These are phyloP conservation scores for Drosophila neocordata DNA, from an alignment of 1,140 invertebrate genomes.

Conservation along the genomic window DNA sequence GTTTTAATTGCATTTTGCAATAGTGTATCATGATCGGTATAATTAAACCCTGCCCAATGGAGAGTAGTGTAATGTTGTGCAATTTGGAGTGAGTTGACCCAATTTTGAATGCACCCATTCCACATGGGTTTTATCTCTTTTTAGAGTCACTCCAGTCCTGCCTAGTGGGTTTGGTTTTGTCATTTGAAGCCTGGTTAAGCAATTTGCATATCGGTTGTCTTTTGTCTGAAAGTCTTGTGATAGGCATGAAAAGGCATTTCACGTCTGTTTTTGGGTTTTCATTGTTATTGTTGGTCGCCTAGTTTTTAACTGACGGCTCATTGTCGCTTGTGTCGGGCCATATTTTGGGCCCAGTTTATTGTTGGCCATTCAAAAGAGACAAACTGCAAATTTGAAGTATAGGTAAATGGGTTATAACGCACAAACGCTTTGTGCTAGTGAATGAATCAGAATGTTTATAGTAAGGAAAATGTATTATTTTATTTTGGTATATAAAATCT, in stretches of 20 bases:
- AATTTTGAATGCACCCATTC: constrained; percentile 46
- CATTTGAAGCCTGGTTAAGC: constrained; percentile 61
- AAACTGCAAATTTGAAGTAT: constrained; percentile 15
- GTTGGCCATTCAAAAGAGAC: constrained; percentile 40
- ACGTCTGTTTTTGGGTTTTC: constrained; percentile 49
- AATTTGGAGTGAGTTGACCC: constrained; percentile 39
- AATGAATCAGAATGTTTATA: constrained; percentile 22
- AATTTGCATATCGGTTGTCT: constrained; percentile 73
- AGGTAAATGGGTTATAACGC: no score
- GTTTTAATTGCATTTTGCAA: constrained; percentile 42
- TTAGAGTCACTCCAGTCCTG: no score
- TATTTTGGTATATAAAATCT: not conserved
- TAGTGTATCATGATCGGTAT: constrained; percentile 21
- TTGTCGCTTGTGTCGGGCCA: constrained; percentile 62
- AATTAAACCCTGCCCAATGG: constrained; percentile 54
- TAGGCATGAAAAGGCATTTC: constrained; percentile 48
- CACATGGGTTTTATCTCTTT: constrained; percentile 33
- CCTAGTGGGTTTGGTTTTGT: constrained; percentile 27
- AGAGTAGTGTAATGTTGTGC: constrained; percentile 44
- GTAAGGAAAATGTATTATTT: constrained; percentile 49
- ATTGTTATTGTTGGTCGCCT: constrained; percentile 57
- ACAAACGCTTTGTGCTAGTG: no score
- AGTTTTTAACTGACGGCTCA: constrained; percentile 54
- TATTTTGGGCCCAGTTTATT: constrained; percentile 72
- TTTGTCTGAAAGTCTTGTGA: constrained; percentile 54